A percentile compares a stretch with the other conserved stretches of the same genome.
These are phyloP conservation scores for Petromus typicus DNA, from an alignment of 2,113 vertebrate genomes.

Conservation along the genomic window DNA sequence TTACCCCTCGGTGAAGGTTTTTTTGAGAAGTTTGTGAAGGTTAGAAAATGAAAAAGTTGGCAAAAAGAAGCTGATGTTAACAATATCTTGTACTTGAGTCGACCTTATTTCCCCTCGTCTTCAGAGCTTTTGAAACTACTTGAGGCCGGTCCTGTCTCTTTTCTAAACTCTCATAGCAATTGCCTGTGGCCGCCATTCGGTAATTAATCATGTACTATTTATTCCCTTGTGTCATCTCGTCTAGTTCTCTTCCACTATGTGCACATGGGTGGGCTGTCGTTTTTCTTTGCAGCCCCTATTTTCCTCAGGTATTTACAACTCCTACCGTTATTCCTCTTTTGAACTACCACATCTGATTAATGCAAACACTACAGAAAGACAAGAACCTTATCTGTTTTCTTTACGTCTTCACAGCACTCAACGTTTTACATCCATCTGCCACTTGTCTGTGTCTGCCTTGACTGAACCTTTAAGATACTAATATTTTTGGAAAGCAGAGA, in stretches of 20 bases:
- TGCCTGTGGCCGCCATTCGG: not conserved
- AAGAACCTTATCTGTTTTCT: not conserved
- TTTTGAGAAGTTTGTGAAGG: conserved; percentile 40
- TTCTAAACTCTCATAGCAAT: not conserved
- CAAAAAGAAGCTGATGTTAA: not conserved
- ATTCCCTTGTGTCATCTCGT: not conserved
- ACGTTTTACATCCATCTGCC: not conserved
- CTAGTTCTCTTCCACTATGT: conserved; percentile 19
- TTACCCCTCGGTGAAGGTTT: not conserved
- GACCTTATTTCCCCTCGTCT: not conserved
- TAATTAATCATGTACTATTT: not conserved
- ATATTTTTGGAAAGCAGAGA: not conserved
- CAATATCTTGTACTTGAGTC: not conserved
- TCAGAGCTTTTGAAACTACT: conserved; percentile 10
- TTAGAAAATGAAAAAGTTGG: conserved; percentile 43
- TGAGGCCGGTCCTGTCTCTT: not conserved
- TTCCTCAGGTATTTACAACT: not conserved
- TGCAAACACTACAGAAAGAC: not conserved
- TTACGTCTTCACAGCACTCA: not conserved
- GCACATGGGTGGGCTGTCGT: not conserved
- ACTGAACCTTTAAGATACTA: not conserved
- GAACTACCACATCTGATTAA: not conserved
- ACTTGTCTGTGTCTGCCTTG: not conserved
- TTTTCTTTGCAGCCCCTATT: not conserved
- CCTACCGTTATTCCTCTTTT: not conserved